Percentiles rank a stretch among this genome's conserved stretches.
Evolutionary conservation across 2,888 invertebrate genomes (phyloP).

Genomic region (Neocrepidodera transversa): DNA sequence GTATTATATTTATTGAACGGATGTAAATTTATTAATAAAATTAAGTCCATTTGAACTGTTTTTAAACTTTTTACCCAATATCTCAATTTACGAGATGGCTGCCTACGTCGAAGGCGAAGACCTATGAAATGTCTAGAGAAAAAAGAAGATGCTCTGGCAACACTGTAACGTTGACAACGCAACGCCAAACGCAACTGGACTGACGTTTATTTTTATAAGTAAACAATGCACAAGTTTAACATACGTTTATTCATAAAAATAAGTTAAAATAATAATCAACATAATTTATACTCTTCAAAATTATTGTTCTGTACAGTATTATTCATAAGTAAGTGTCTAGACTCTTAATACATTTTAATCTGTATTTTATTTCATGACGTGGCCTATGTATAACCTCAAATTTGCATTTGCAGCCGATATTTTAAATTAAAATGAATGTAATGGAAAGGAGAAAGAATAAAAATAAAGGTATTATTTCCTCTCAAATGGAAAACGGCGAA

Average conservation of each 20-base stretch:
- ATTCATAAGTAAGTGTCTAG: neutral
- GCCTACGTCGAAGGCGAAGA: too few species aligned
- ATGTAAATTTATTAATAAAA: too few species aligned
- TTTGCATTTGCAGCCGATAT: neutral
- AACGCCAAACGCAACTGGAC: too few species aligned
- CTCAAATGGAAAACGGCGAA: conserved; percentile 53
- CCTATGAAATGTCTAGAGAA: too few species aligned
- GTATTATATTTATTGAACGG: too few species aligned
- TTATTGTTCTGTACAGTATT: neutral
- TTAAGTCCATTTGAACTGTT: too few species aligned
- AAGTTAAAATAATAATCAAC: neutral
- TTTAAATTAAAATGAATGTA: conserved; percentile 30
- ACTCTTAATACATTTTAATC: neutral
- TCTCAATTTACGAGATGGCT: too few species aligned
- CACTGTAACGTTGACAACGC: too few species aligned
- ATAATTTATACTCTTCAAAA: neutral
- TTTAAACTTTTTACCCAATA: too few species aligned
- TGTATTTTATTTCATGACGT: conserved; percentile 33
- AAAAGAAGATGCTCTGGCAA: neutral
- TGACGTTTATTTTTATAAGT: too few species aligned
- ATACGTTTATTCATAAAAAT: neutral
- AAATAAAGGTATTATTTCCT: conserved; percentile 23
- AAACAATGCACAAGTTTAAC: neutral
- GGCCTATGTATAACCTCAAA: conserved; percentile 30
- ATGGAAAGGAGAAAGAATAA: conserved; percentile 41